Evolutionary conservation across 2,113 vertebrate species (phyloP).

Genomic region (Smithornis capensis): DNA sequence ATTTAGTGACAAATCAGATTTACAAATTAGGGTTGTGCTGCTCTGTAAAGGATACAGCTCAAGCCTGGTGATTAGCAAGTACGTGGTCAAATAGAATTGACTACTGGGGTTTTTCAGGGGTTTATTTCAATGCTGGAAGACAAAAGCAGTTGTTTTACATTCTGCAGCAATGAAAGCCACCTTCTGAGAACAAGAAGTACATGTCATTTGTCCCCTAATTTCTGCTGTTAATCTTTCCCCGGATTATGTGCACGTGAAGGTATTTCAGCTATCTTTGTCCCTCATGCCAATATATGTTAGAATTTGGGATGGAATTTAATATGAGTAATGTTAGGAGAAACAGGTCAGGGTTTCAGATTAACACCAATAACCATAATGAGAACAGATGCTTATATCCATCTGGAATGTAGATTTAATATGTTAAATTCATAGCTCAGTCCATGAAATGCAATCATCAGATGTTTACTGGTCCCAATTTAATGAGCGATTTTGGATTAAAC

Average conservation of each 20-base stretch:
- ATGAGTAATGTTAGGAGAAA: slow-evolving; percentile 75
- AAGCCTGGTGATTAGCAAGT: slow-evolving; percentile 1
- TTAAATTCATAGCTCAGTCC: slow-evolving; percentile 74
- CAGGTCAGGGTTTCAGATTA: slow-evolving; percentile 79
- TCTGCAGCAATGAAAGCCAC: background rate
- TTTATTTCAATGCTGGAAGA: background rate
- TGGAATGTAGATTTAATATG: slow-evolving; percentile 70
- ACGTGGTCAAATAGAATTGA: background rate
- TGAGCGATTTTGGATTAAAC: slow-evolving; percentile 90
- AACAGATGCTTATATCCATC: slow-evolving; percentile 82
- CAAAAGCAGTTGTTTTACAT: background rate
- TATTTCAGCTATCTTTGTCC: background rate
- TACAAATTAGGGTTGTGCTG: slow-evolving; percentile 3
- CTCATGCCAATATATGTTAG: background rate
- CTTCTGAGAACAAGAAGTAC: background rate
- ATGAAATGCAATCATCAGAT: slow-evolving; percentile 78
- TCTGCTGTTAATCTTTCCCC: background rate
- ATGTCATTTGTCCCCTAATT: background rate
- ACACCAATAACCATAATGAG: slow-evolving; percentile 76
- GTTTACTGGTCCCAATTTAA: slow-evolving; percentile 83
- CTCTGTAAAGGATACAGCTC: slow-evolving; percentile 20
- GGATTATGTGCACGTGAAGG: slow-evolving; percentile 6
- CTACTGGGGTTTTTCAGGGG: background rate
- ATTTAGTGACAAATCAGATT: slow-evolving; percentile 61
- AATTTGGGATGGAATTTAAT: slow-evolving; percentile 72